These are phyloP conservation scores for Nemoura dubitans DNA, from an alignment of 2,888 invertebrate species.

Conservation along the genomic window DNA sequence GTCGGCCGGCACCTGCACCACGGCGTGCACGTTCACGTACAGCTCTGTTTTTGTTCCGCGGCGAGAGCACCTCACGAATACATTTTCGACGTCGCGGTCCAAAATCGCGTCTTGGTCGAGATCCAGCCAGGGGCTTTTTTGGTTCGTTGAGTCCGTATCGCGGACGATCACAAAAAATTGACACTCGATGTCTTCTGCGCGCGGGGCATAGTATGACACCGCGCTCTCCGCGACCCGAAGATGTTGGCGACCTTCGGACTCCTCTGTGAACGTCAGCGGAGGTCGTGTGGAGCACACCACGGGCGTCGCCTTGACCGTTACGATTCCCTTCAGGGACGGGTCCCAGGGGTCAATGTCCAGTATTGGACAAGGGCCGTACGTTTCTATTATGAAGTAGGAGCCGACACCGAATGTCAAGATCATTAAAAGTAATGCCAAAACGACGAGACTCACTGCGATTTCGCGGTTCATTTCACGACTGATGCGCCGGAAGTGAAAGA, in stretches of 20 bases:
- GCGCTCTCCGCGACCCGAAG: constrained; percentile 57
- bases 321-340: constrained; percentile 64
- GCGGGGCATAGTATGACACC: constrained; percentile 54
- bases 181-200: constrained; percentile 53
- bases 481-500: too few relatives aligned
- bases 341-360: constrained; percentile 65
- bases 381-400: too few relatives aligned
- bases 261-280: constrained; percentile 56
- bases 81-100: constrained; percentile 60
- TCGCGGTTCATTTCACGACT: too few relatives aligned
- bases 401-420: too few relatives aligned
- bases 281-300: constrained; percentile 62
- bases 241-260: constrained; percentile 54
- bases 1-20: constrained; percentile 59
- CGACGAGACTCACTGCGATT: too few relatives aligned
- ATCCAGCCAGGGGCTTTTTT: background rate
- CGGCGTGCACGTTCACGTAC: constrained; percentile 68
- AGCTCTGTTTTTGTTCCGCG: constrained; percentile 54
- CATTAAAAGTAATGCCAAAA: too few relatives aligned
- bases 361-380: constrained; percentile 67
- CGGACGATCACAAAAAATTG: constrained; percentile 57
- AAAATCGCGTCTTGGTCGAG: constrained; percentile 60
- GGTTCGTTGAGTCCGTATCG: too few relatives aligned
- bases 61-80: constrained; percentile 64
- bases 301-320: constrained; percentile 63